Base-by-base conservation (phyloP, 2,113 vertebrate genomes). In the Alethe castanea region DNA sequence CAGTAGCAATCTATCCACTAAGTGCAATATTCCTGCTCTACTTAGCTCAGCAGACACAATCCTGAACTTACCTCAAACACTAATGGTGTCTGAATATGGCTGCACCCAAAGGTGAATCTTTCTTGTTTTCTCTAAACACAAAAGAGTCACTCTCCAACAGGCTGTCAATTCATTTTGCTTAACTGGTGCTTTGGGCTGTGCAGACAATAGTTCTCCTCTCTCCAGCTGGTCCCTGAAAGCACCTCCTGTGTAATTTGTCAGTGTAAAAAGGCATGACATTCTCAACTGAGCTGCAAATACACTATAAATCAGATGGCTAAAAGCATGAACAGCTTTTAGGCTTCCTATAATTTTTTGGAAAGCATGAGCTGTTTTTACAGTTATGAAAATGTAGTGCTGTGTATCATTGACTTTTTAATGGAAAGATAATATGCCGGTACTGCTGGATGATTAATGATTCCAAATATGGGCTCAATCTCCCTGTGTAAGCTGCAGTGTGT, bases 221-320 rank as follows among this genome's bases (percentile, higher is more conserved):
- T 89, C 87, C 88, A 93, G 92, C 85, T 94, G 87, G 64, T 94
- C 57, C 13, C 8, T 83, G 61, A 90, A 95, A 93, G 69, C 65
- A 70, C 54, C 65, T 71, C 87, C 81, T 3, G 1, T 94, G 26
- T 91, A 60, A 93, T 95, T 95, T 92, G 79, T 96, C 81, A 92
- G 42, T 6, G 17, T 85, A 72, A 79, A 74, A 80, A 90, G 76
- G 47, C 87, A 79, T 85, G 59, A 81, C 80, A 61, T 85, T 93
- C 90, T 94, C 77, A 86, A 29, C 90, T 70, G 35, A 92, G 40
- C 57, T 96, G 81, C 85, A 67, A 29, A 74, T 90, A 59, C n/a
- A 38, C 74, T 92, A 76, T 97, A 94, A 94, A 94, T 97, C 72
- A 91, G 84, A 81, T 83, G 82, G 29, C 92, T 97, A 81, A 94